Evolutionary conservation across 2,888 invertebrate species (phyloP), one percentile per base, ranked within the genome.

Genomic region (Lasioglossum leucozonium): DNA sequence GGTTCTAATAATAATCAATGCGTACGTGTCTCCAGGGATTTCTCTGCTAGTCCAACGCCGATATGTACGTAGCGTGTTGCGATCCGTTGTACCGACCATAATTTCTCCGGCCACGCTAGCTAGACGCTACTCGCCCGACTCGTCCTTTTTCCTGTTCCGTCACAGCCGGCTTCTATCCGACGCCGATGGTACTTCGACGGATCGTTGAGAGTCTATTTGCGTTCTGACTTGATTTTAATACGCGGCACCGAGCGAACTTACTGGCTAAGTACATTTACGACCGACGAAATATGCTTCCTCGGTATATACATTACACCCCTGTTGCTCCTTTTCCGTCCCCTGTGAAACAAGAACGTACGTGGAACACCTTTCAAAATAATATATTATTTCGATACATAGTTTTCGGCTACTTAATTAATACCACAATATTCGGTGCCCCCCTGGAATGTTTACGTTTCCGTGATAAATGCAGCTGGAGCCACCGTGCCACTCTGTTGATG

Each of bases 1-100:
- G 85, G 84, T 89, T 91, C 91, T 92, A 92, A 91, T 92, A 92
- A 92, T 92, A 92, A 90, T 92, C 91, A 81, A 92, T 91, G 90
- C 69, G 82, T 83, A 79, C 89, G 81, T 47, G 82, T 87, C 90
- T 90, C 89, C 90, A 89, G 88, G 86, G 85, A 79, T 90, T 89
- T 89, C 87, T 73, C 82, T 71, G 65, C 72, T 37, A 42, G 73
- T 82, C 77, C 74, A 71, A 44, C 80, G 72, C 82, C 82, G 79
- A 84, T 88, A 84, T 73, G 79, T 79, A 79, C 67, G 79, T 82
- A 81, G 82, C 74, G 72, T 79, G n/a, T 67, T 73, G 72, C 77
- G 65, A 78, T 74, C 67, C 76, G 58, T 85, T 84, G 71, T 83
- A 76, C 73, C 55, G 58, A 72, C 47, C 80, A 80, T 84, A 82